Evolutionary conservation across 2,113 vertebrate species (phyloP).

Genomic region (Thymallus thymallus): DNA sequence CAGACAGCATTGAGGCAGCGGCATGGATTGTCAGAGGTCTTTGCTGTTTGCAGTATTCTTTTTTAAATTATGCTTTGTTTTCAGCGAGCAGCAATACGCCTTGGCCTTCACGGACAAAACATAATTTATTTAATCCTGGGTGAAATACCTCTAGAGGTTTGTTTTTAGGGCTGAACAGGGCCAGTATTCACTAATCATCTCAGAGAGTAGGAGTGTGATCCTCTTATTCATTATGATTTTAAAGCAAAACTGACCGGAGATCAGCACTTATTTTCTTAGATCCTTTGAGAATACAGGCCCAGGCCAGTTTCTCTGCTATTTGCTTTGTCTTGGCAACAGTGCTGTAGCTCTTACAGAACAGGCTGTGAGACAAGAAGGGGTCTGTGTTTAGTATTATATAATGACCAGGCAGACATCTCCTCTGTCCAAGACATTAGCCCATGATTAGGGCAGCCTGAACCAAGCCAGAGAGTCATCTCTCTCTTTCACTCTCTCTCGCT

Average conservation of each 20-base stretch:
- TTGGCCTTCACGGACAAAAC: slow-evolving; percentile 2
- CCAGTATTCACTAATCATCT: too few relatives aligned
- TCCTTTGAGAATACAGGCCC: neutral
- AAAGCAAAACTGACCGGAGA: too few relatives aligned
- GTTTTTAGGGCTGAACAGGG: too few relatives aligned
- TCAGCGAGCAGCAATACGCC: neutral
- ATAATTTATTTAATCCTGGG: too few relatives aligned
- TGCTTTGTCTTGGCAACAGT: neutral
- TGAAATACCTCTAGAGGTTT: too few relatives aligned
- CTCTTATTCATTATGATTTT: too few relatives aligned
- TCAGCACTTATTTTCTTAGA: too few relatives aligned
- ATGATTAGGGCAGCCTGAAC: slow-evolving; percentile 18
- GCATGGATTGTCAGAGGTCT: too few relatives aligned
- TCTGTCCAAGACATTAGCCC: slow-evolving; percentile 27
- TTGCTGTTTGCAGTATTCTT: neutral
- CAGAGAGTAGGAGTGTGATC: too few relatives aligned
- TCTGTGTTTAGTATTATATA: slow-evolving; percentile 8
- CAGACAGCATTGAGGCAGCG: neutral
- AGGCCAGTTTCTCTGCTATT: neutral
- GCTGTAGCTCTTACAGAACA: neutral
- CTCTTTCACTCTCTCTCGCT: slow-evolving; percentile 24
- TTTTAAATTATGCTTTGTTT: neutral
- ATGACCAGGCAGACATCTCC: neutral
- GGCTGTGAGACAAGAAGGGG: neutral
- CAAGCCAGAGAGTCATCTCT: slow-evolving; percentile 13